Evolutionary conservation across 2,113 vertebrate genomes (phyloP).

Genomic region (Petrocephalus zakoni): DNA sequence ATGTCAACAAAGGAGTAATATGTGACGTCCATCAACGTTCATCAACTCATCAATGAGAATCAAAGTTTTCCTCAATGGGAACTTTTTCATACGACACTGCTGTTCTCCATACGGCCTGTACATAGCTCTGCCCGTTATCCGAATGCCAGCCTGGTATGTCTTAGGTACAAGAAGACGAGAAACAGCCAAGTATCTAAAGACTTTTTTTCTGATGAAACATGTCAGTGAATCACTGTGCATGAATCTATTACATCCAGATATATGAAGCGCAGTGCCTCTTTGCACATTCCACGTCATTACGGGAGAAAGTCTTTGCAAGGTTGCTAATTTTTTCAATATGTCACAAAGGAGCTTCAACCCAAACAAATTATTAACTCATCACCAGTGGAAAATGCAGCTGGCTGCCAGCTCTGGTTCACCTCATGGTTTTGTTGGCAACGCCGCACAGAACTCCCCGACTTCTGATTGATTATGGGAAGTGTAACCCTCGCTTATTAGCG

Average conservation of each 20-base stretch:
- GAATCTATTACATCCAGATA: not conserved
- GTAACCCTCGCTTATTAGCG: conserved; percentile 30
- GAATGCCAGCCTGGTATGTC: not conserved
- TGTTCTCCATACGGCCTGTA: not conserved
- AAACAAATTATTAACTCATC: not conserved
- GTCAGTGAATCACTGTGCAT: not conserved
- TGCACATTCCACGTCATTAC: not conserved
- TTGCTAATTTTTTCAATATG: not conserved
- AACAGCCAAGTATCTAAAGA: not conserved
- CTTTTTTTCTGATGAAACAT: not conserved
- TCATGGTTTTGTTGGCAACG: conserved; percentile 1
- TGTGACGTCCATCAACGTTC: not conserved
- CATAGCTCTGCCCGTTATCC: not conserved
- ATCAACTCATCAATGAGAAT: not conserved
- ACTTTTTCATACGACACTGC: not conserved
- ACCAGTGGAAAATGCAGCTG: not conserved
- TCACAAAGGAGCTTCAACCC: not conserved
- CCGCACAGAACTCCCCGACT: conserved; percentile 27
- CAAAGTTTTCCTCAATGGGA: no score
- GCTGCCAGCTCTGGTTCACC: not conserved
- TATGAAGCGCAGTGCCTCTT: not conserved
- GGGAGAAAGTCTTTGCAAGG: not conserved
- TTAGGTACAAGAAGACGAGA: not conserved
- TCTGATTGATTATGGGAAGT: conserved; percentile 43
- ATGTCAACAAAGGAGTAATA: not conserved